Percentiles rank a stretch among this genome's conserved stretches.
Conservation (phyloP, 2,797 vertebrate species). For the Muscicapa comitata region DNA sequence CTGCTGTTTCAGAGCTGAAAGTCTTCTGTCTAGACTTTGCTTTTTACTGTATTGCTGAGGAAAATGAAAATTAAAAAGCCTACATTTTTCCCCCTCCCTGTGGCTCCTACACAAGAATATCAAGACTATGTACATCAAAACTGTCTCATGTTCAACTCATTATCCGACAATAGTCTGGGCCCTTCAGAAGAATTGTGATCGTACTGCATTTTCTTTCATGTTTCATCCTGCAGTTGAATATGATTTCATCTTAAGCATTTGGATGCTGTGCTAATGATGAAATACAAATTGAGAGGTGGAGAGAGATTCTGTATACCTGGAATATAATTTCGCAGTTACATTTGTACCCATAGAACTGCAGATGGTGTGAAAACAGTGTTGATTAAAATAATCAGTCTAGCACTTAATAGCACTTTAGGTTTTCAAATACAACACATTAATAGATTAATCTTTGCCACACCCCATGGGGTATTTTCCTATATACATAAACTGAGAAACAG, state of each 20-base stretch:
- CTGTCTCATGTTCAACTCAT: background rate
- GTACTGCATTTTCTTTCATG: background rate
- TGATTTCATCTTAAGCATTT: background rate
- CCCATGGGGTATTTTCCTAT: background rate
- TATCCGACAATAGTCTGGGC: background rate
- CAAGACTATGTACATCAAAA: background rate
- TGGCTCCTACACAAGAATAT: background rate
- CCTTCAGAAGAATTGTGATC: background rate
- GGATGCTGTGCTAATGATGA: background rate
- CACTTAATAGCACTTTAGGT: conserved; percentile 14
- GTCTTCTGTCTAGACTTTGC: background rate
- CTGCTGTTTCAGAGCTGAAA: background rate
- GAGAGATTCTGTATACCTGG: background rate
- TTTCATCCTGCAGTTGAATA: background rate
- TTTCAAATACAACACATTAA: conserved; percentile 27
- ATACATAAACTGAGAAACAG: background rate
- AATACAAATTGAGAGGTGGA: background rate
- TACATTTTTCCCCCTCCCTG: background rate
- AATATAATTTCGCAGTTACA: background rate
- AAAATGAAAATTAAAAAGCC: background rate
- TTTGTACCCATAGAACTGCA: background rate
- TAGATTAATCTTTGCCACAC: conserved; percentile 27
- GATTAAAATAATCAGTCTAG: conserved; percentile 35
- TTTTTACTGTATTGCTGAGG: background rate
- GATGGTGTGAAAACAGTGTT: background rate